phyloP scores from a whole-genome alignment of 2,888 invertebrate genomes.

The Eupithecia dodoneata region DNA sequence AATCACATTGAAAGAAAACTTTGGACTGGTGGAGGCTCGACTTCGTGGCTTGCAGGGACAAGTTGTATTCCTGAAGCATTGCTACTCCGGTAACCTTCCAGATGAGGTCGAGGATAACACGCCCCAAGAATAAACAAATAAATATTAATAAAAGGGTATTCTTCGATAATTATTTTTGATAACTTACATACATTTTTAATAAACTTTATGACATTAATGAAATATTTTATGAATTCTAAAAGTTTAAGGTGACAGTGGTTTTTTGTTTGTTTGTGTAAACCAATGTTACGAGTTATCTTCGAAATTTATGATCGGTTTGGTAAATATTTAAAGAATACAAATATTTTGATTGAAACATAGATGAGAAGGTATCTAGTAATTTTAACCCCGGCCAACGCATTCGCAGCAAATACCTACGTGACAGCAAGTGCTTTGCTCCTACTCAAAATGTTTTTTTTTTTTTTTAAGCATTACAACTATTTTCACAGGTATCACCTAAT shows the following conservation, averaged over 20 bases:
- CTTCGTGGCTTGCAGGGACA: slow-evolving; percentile 86
- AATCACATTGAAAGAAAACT: slow-evolving; percentile 86
- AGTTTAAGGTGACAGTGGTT: not conserved
- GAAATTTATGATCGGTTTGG: no score
- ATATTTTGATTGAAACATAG: no score
- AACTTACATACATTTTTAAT: slow-evolving; percentile 1
- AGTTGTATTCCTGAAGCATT: slow-evolving; percentile 84
- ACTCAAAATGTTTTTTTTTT: no score
- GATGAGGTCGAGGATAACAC: slow-evolving; percentile 55
- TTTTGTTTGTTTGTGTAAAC: no score
- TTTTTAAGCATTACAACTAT: no score
- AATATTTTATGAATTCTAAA: not conserved
- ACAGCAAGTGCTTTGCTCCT: no score
- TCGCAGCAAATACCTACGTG: not conserved
- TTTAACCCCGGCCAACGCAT: not conserved
- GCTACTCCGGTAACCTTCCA: slow-evolving; percentile 61
- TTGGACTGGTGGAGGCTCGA: slow-evolving; percentile 86
- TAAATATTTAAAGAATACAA: no score
- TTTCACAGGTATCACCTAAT: no score
- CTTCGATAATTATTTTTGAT: not conserved
- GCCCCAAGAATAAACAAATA: slow-evolving; percentile 18
- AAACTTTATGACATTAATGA: not conserved
- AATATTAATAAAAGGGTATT: not conserved
- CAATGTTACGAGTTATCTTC: no score
- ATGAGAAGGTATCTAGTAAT: not conserved